phyloP scores from a whole-genome alignment of 1,140 invertebrate genomes.

The Hypothenemus hampei region DNA sequence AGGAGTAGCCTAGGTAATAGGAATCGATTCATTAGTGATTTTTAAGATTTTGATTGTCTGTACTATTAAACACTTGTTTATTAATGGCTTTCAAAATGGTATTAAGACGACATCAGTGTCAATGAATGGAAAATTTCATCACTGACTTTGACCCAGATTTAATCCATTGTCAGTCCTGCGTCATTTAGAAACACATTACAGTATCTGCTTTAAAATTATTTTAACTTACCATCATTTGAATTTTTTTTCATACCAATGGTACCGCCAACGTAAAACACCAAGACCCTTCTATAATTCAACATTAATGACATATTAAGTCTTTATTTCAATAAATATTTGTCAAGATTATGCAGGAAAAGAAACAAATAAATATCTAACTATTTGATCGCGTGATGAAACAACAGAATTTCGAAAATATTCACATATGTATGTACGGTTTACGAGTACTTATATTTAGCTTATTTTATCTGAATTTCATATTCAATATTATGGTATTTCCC shows the following conservation, averaged over 20 bases:
- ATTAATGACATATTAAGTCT: too few species aligned
- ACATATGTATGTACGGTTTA: too few species aligned
- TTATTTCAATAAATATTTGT: too few species aligned
- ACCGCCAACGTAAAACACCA: conserved; percentile 82
- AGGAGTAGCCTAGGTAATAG: background rate
- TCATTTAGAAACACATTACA: background rate
- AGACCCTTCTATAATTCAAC: conserved; percentile 46
- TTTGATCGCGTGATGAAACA: too few species aligned
- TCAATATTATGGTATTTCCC: too few species aligned
- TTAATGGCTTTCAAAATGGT: background rate
- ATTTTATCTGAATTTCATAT: too few species aligned
- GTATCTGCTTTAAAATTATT: background rate
- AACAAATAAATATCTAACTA: too few species aligned
- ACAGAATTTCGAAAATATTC: too few species aligned
- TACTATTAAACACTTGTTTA: background rate
- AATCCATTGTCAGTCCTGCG: background rate
- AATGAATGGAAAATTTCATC: background rate
- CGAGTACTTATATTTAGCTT: too few species aligned
- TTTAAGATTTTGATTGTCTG: background rate
- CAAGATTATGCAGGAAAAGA: too few species aligned
- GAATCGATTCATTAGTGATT: background rate
- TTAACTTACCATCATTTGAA: conserved; percentile 58
- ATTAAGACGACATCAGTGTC: background rate
- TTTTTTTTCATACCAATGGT: conserved; percentile 85
- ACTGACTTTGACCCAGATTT: too few species aligned